phyloP scores from a whole-genome alignment of 2,888 invertebrate species.

The Oligia fasciuncula region DNA sequence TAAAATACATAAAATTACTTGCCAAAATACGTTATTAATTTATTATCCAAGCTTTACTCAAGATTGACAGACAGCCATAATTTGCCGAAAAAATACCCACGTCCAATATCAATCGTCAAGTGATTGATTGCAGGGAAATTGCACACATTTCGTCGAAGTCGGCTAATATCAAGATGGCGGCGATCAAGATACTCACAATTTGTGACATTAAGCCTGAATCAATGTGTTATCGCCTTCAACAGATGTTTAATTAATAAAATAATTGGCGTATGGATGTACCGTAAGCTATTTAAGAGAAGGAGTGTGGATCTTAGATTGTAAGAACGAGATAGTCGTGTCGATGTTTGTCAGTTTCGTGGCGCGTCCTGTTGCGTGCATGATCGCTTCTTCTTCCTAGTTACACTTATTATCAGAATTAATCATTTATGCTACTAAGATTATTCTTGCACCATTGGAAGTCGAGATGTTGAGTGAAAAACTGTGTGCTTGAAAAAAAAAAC shows the following conservation, averaged over 20 bases:
- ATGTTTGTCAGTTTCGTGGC: slow-evolving; percentile 42
- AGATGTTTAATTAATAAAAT: slow-evolving; percentile 70
- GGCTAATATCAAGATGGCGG: slow-evolving; percentile 20
- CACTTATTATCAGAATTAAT: slow-evolving; percentile 17
- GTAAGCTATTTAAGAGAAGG: slow-evolving; percentile 48
- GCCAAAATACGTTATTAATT: slow-evolving; percentile 29
- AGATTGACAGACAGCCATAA: slow-evolving; percentile 43
- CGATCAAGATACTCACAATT: slow-evolving; percentile 51
- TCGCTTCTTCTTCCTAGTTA: slow-evolving; percentile 14
- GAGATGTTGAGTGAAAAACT: slow-evolving; percentile 14
- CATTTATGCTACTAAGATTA: slow-evolving; percentile 2
- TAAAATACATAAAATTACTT: slow-evolving; percentile 1
- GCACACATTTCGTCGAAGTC: slow-evolving; percentile 44
- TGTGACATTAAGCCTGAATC: slow-evolving; percentile 47
- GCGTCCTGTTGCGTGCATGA: slow-evolving; percentile 36
- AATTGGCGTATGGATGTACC: slow-evolving; percentile 68
- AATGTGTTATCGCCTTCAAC: slow-evolving; percentile 35
- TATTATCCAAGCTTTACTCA: slow-evolving; percentile 10
- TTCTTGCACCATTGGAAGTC: neutral
- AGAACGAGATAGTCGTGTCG: slow-evolving; percentile 42
- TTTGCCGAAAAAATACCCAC: slow-evolving; percentile 47
- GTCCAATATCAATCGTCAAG: slow-evolving; percentile 43
- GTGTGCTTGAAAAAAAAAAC: neutral
- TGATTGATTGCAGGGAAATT: slow-evolving; percentile 57
- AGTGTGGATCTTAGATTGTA: slow-evolving; percentile 48